Evolutionary conservation across 35 echinoderm and acorn worm species (phyloP).

Genomic region (Chiridota heheva): DNA sequence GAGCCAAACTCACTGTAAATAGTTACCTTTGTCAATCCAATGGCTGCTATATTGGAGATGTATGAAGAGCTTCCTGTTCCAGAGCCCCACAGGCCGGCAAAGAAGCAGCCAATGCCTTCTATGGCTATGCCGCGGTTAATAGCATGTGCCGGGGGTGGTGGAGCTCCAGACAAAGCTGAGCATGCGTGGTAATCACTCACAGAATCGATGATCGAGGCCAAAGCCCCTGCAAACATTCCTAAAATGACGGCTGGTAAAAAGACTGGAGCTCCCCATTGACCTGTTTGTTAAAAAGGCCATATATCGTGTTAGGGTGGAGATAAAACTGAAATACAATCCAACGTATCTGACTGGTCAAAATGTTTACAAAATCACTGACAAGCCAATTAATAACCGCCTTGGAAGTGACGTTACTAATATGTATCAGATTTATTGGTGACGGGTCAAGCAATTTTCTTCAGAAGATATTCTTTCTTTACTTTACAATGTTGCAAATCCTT

Average conservation of each 20-base stretch:
- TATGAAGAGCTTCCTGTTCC: constrained; percentile 17
- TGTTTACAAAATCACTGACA: too few species aligned
- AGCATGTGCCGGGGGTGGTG: constrained; percentile 37
- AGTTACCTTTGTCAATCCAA: constrained; percentile 48
- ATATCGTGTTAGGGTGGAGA: too few species aligned
- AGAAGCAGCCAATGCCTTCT: constrained; percentile 40
- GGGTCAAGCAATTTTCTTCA: too few species aligned
- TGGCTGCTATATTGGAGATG: constrained; percentile 26
- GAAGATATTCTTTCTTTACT: too few species aligned
- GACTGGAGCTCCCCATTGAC: constrained; percentile 80
- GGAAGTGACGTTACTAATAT: too few species aligned
- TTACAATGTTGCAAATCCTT: too few species aligned
- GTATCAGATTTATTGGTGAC: too few species aligned
- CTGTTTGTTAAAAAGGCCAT: too few species aligned
- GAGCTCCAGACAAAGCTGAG: constrained; percentile 12
- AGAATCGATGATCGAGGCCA: constrained; percentile 31
- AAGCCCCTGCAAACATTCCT: constrained; percentile 7
- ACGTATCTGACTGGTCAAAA: too few species aligned
- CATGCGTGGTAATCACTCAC: constrained; percentile 46
- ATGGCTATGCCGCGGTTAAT: constrained; percentile 48
- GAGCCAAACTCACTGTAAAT: too few species aligned
- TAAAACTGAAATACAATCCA: too few species aligned
- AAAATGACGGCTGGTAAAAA: constrained; percentile 43
- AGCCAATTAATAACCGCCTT: too few species aligned
- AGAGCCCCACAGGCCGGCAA: constrained; percentile 33